Conservation (phyloP, 1,140 invertebrate genomes). For the Probaryconus sp. region DNA sequence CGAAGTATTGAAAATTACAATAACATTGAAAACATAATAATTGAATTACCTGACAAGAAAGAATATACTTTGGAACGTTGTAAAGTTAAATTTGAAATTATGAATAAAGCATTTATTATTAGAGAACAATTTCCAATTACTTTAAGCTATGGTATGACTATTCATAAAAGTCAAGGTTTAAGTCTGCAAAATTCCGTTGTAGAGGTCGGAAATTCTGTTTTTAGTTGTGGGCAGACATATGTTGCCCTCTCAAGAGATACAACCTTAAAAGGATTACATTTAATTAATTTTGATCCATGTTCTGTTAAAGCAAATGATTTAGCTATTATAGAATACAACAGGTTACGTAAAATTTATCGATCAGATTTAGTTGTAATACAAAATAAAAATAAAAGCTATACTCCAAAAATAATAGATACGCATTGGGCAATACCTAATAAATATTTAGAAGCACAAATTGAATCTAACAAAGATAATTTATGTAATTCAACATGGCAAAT, state of each 20-base stretch:
- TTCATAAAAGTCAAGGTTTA: conserved; percentile 73
- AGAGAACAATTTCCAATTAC: conserved; percentile 71
- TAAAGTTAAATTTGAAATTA: conserved; percentile 66
- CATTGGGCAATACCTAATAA: conserved; percentile 9
- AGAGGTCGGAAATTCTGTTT: conserved; percentile 64
- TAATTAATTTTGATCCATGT: conserved; percentile 66
- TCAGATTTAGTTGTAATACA: not conserved
- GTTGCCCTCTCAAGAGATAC: conserved; percentile 70
- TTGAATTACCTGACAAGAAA: conserved; percentile 27
- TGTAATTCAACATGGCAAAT: not conserved
- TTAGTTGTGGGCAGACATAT: conserved; percentile 68
- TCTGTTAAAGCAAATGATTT: conserved; percentile 49
- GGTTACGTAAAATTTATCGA: conserved; percentile 42
- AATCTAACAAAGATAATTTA: conserved; percentile 7
- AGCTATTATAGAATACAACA: conserved; percentile 64
- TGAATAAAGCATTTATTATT: conserved; percentile 62
- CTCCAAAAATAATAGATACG: conserved; percentile 6
- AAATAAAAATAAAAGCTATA: not conserved
- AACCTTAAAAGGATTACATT: conserved; percentile 62
- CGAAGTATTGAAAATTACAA: conserved; percentile 14
- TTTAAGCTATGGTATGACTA: conserved; percentile 71
- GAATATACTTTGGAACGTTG: conserved; percentile 45
- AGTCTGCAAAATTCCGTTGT: conserved; percentile 65
- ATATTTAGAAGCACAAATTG: conserved; percentile 8
- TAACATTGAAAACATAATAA: conserved; percentile 32